Base-by-base conservation (phyloP, 1,140 invertebrate genomes). In the Venturia canescens region DNA sequence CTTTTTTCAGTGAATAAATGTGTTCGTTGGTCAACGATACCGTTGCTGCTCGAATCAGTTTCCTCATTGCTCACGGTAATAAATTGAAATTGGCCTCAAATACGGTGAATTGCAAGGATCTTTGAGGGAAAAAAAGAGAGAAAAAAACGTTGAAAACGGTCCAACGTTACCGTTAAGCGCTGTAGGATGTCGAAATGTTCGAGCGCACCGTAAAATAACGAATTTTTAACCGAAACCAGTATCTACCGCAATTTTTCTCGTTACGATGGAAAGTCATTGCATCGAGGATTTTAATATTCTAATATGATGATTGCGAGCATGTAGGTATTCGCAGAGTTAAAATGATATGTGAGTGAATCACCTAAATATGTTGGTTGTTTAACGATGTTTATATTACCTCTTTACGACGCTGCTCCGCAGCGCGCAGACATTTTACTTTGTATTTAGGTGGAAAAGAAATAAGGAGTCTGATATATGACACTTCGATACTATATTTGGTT, bases 171-270 rank as follows among this genome's bases (percentile, higher is more conserved):
- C 53, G 53, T 57, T 57, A 57, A 11, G 21, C 21, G 53, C 21
- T n/a, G 21, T 23, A 18, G 3, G 53, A 57, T n/a, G 4, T 57
- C n/a, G 53, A 57, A 57, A n/a, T 23, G 53, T 21, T 57, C 53
- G 53, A 57, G 2, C 53, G 53, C 1, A 57, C 21, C 53, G 53
- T 57, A 57, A 57, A 57, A 57, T 57, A 18, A 57, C n/a, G 53
- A 23, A 57, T n/a, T 57, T 23, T 57, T 57, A 57, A 57, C 53
- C 18, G 21, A 23, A 23, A 57, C 53, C 21, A 7, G 53, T 57
- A 23, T 57, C 23, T 26, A 63, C 21, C 60, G 60, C n/a, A 63
- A 63, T 15, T 63, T 63, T 63, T 63, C 23, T 63, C 60, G 60
- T 63, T 26, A 13, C 60, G 9, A 15, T 27, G 23, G 27, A 63